Evolutionary conservation across 2,113 vertebrate species (phyloP).

Genomic region (Chroicocephalus ridibundus): DNA sequence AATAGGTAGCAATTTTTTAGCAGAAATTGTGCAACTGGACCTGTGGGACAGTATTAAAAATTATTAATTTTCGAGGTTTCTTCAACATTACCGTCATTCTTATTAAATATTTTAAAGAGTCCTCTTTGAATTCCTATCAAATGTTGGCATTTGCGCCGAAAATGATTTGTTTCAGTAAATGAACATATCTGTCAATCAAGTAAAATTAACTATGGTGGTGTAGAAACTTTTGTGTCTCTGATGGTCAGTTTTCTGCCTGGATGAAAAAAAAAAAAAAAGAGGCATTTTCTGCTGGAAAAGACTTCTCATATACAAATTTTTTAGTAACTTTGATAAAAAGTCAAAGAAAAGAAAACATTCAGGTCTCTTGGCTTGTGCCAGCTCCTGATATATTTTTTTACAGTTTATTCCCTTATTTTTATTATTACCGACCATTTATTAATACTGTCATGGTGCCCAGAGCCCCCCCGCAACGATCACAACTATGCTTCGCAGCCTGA

Average conservation of each 20-base stretch:
- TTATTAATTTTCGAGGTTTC: not conserved
- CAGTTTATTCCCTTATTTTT: slow-evolving; percentile 33
- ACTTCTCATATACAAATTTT: not conserved
- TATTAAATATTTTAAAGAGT: not conserved
- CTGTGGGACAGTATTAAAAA: not conserved
- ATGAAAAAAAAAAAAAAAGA: not conserved
- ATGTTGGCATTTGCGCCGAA: not conserved
- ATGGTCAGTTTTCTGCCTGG: not conserved
- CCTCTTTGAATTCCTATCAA: not conserved
- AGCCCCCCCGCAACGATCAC: not conserved
- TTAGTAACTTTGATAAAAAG: not conserved
- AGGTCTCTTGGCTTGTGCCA: not conserved
- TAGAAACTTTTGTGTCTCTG: not conserved
- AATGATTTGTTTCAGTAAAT: not conserved
- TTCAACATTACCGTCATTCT: not conserved
- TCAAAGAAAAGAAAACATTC: slow-evolving; percentile 26
- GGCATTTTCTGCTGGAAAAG: not conserved
- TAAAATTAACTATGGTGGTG: not conserved
- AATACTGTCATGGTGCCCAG: slow-evolving; percentile 7
- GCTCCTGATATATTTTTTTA: slow-evolving; percentile 15
- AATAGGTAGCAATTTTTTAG: not conserved
- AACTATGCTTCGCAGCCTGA: not conserved
- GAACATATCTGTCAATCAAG: not conserved
- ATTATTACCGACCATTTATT: not conserved
- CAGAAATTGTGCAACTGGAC: not conserved